phyloP scores from a whole-genome alignment of 2,797 vertebrate species.

The Clarias fuscus region DNA sequence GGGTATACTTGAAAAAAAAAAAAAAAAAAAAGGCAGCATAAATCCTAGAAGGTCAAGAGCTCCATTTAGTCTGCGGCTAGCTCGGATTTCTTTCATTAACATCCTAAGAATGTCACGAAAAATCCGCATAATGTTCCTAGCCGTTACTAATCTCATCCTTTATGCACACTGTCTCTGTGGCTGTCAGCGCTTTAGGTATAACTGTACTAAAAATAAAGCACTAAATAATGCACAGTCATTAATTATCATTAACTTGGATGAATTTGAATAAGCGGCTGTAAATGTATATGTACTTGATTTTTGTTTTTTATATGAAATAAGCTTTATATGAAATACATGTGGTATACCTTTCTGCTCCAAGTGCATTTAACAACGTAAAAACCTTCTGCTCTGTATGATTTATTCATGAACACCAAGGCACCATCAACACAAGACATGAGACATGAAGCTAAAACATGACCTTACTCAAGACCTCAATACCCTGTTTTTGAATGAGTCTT shows the following conservation, averaged over 20 bases:
- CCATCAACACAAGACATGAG: constrained; percentile 1
- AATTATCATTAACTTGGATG: not conserved
- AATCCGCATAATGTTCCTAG: not conserved
- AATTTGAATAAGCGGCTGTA: not conserved
- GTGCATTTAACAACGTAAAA: not conserved
- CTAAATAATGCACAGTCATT: not conserved
- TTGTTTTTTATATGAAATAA: not conserved
- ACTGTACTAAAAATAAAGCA: not conserved
- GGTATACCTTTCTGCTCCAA: not conserved
- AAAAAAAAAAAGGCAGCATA: not conserved
- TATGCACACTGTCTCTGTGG: too few species aligned
- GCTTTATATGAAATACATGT: too few species aligned
- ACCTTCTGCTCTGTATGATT: constrained; percentile 29
- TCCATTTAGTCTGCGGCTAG: not conserved
- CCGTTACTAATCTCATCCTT: not conserved
- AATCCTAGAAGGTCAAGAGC: not conserved
- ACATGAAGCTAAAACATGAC: not conserved
- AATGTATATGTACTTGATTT: not conserved
- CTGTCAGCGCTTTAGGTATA: not conserved
- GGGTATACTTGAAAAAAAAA: not conserved
- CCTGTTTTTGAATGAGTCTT: not conserved
- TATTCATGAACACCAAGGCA: constrained; percentile 47
- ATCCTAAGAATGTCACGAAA: not conserved
- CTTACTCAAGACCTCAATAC: not conserved
- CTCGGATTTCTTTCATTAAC: constrained; percentile 1